phyloP scores from a whole-genome alignment of 2,113 vertebrate genomes.

The Cisticola juncidis region DNA sequence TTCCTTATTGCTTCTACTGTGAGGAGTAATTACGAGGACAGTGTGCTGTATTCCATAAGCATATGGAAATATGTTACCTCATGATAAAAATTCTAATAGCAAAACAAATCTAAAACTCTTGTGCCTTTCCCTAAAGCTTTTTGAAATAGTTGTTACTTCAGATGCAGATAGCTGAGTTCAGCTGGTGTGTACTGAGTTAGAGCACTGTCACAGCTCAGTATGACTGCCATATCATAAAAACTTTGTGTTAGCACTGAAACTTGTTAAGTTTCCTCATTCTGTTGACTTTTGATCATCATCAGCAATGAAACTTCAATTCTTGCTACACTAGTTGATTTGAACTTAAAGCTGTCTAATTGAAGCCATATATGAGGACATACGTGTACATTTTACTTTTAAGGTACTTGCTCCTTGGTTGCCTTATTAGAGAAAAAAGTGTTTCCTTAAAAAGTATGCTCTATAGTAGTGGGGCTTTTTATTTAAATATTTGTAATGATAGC shows the following conservation, averaged over 20 bases:
- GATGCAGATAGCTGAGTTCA: not conserved
- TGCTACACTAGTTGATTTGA: not conserved
- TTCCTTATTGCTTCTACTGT: not conserved
- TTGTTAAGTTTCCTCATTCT: not conserved
- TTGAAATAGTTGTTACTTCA: not conserved
- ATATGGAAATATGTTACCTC: not conserved
- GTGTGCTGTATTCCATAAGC: not conserved
- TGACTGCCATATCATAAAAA: not conserved
- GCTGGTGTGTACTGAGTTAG: not conserved
- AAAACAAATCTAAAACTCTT: not conserved
- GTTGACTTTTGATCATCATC: not conserved
- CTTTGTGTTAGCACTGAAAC: not conserved
- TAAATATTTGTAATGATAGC: not conserved
- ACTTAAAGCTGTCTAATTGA: not conserved
- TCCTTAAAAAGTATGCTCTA: not conserved
- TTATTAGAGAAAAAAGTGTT: not conserved
- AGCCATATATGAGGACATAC: not conserved
- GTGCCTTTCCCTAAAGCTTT: not conserved
- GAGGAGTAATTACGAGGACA: not conserved
- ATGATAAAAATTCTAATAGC: not conserved
- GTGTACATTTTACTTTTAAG: not conserved
- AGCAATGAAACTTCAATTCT: not conserved
- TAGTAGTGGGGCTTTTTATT: not conserved
- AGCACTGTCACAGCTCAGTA: not conserved
- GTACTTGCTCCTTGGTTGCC: not conserved